Percentiles rank a stretch among this genome's conserved stretches.
Evolutionary conservation across 2,113 vertebrate genomes (phyloP).

Genomic region (Alces alces): DNA sequence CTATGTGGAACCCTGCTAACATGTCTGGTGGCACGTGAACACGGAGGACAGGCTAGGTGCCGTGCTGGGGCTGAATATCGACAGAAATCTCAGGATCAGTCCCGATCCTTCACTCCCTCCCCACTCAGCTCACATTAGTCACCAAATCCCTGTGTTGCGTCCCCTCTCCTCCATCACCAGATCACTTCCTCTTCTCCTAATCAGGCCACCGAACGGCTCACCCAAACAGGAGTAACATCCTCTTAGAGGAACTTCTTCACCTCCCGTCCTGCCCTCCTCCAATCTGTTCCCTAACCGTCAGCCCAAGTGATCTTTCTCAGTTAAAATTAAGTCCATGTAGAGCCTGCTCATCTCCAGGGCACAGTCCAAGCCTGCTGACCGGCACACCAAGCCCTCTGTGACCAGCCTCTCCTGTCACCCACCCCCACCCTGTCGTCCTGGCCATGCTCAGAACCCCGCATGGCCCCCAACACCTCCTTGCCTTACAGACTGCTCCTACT

Average conservation of each 20-base stretch:
- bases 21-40: too few relatives aligned
- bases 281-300: not conserved
- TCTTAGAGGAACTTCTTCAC: not conserved
- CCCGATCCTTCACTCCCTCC: not conserved
- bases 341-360: not conserved
- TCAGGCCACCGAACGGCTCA: not conserved
- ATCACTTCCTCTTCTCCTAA: not conserved
- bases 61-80: not conserved
- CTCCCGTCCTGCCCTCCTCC: not conserved
- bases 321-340: not conserved
- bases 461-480: too few relatives aligned
- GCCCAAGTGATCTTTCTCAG: not conserved
- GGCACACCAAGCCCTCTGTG: not conserved
- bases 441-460: not conserved
- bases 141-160: not conserved
- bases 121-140: not conserved
- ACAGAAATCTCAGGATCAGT: not conserved
- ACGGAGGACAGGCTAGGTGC: accelerated
- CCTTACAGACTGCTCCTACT: not conserved
- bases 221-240: not conserved
- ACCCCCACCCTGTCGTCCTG: accelerated
- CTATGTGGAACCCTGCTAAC: not conserved
- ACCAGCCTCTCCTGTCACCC: not conserved
- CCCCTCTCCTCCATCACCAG: not conserved
- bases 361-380: not conserved